Base-by-base conservation (phyloP, 2,113 vertebrate genomes). In the Paratilapia polleni region DNA sequence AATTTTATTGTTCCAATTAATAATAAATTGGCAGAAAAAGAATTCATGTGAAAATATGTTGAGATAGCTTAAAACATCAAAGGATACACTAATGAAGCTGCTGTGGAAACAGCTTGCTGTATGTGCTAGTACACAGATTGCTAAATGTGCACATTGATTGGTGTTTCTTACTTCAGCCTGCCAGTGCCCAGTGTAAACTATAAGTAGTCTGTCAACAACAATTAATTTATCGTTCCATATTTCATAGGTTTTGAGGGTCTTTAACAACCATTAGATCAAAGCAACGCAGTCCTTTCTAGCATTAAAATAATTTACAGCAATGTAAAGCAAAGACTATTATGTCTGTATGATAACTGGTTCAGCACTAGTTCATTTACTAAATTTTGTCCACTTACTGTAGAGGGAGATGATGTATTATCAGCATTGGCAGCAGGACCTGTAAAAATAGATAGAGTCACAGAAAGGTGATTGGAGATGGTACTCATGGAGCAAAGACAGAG, bases 301-400 rank as follows among this genome's bases (percentile, higher is more conserved):
- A 62, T 31, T 34, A 62, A 17, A 47, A 14, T 47, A 47, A 14
- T 47, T 49, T 26, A 38, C 24, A 20, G 19, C 17, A 20, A 19
- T 8, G 15, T 54, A 54, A 54, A 17, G 15, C 14, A 20, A 52
- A 52, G 6, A 8, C 17, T 54, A 9, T 54, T 19, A 19, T 20
- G 15, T 9, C 19, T 54, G 19, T 19, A 54, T 6, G 13, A 2
- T 49, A 49, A 2, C 14, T 6, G 14, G 13, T 49, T 49, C 14
- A 6, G 8, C 7, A 54, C 6, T 49, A 5, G 13, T 49, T 20
- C 8, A 68, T 47, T 36, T 57, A 17, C 24, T 38, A 9, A 2
- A 9, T 43, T 22, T 34, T 24, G 15, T 26, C 19, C 9, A 83
- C 94, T 90, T 86, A 95, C 93, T 56, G 81, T 78, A 36, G 8